Evolutionary conservation across 92 coral and sea anemone species (phyloP).

Genomic region (Isaurus tuberculatus): DNA sequence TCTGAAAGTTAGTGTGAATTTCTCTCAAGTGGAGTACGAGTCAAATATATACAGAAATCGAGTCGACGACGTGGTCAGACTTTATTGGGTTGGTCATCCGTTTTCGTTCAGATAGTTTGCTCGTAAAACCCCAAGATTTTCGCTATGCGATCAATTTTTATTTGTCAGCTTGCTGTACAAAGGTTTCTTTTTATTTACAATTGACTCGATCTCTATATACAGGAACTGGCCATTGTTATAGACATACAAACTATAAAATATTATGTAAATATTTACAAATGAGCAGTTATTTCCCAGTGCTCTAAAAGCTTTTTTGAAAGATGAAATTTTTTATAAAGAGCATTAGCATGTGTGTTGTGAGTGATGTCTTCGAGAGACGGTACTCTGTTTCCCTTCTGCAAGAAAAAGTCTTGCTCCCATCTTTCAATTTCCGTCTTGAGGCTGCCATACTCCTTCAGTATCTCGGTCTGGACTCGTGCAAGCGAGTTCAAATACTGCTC

Average conservation of each 20-base stretch:
- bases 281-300: slow-evolving; percentile 32
- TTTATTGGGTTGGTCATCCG: too few species aligned
- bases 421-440: too few species aligned
- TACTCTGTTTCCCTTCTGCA: slow-evolving; percentile 1
- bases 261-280: neutral
- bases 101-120: too few species aligned
- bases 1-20: too few species aligned
- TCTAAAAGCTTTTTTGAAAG: too few species aligned
- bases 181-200: slow-evolving; percentile 8
- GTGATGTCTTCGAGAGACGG: slow-evolving; percentile 16
- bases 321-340: too few species aligned
- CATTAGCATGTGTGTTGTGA: neutral
- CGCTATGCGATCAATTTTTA: neutral
- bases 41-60: too few species aligned
- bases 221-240: neutral
- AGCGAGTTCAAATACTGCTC: too few species aligned
- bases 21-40: too few species aligned
- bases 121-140: neutral
- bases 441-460: too few species aligned
- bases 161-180: slow-evolving; percentile 1
- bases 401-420: slow-evolving; percentile 33
- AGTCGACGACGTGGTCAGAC: too few species aligned
- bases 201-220: slow-evolving; percentile 8
- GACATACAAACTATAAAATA: neutral
- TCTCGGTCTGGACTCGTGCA: too few species aligned